Evolutionary conservation across 2,888 invertebrate species (phyloP), one percentile per base, ranked within the genome.

Genomic region (Drosophila silvestris): DNA sequence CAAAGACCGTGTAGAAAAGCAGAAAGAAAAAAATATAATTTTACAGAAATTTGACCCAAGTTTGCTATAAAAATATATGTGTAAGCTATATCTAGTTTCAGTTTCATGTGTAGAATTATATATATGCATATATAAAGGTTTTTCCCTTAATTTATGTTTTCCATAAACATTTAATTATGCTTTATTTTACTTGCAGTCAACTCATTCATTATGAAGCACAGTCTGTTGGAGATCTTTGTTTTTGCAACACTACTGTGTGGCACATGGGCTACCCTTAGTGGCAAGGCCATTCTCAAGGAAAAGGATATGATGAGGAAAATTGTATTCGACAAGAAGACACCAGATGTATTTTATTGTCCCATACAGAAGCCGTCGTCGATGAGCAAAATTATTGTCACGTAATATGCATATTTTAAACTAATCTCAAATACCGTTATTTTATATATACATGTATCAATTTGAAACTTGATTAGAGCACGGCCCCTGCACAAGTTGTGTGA

Each of bases 321-420:
- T 80, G 96, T 97, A 44, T 97, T 96, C 91, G 96, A 97, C 91
- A 96, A 96, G 67, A 96, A 96, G 90, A 96, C 96, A 1, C 96
- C 97, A 12, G 96, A 96, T 87, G 96, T 96, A 22, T 97, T 97
- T 92, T 97, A 97, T 92, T 97, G 97, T 90, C 96, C 96, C 0
- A 95, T 96, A 90, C 95, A 96, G 78, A 96, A 97, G 90, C 96
- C 96, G n/a, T 95, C 95, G 6, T 95, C 96, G 41, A 95, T 96
- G 90, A 96, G 96, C 79, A 96, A 96, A 92, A 94, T 96, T 92
- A 95, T 96, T 77, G 96, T 96, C 37, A 95, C 95, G 94, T 95
- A 92, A 93, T 33, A 14, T 7, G 7, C 26, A 5, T 37, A 26
- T 3, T 16, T 12, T 10, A 19, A 10, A 0, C 16, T 5, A 2